phyloP scores from a whole-genome alignment of 1,140 invertebrate genomes.

The Ostrea denselamellosa region DNA sequence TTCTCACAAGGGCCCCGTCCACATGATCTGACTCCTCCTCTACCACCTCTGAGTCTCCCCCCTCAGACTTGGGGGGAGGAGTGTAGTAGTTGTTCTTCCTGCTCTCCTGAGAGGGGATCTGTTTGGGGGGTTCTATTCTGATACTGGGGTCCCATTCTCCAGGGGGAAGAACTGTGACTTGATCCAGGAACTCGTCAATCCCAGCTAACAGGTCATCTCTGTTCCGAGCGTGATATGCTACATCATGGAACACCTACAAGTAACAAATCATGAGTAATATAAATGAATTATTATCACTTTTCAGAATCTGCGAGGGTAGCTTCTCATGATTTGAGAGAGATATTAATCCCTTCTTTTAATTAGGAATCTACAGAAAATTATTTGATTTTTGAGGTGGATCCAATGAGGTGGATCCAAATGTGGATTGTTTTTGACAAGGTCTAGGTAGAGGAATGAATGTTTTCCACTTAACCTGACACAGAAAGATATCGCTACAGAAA shows the following conservation, averaged over 20 bases:
- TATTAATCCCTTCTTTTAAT: too few relatives aligned
- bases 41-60: conserved; percentile 79
- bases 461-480: too few relatives aligned
- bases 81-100: background rate
- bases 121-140: conserved; percentile 97
- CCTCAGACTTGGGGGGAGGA: conserved; percentile 65
- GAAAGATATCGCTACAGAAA: background rate
- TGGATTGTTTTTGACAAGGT: too few relatives aligned
- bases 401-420: too few relatives aligned
- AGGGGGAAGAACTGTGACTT: conserved; percentile 96
- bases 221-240: conserved; percentile 93
- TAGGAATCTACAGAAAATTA: too few relatives aligned
- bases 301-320: too few relatives aligned
- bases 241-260: conserved; percentile 89
- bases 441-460: too few relatives aligned
- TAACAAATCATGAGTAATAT: background rate
- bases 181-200: conserved; percentile 96
- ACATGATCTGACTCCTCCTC: conserved; percentile 86
- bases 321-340: too few relatives aligned
- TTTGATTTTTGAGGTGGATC: too few relatives aligned
- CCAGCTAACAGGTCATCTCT: conserved; percentile 91
- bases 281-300: too few relatives aligned
- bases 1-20: conserved; percentile 84
- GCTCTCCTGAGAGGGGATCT: conserved; percentile 91
- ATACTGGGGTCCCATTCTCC: conserved; percentile 99